Conservation (phyloP, 2,888 invertebrate species). For the Bunonema sp. region DNA sequence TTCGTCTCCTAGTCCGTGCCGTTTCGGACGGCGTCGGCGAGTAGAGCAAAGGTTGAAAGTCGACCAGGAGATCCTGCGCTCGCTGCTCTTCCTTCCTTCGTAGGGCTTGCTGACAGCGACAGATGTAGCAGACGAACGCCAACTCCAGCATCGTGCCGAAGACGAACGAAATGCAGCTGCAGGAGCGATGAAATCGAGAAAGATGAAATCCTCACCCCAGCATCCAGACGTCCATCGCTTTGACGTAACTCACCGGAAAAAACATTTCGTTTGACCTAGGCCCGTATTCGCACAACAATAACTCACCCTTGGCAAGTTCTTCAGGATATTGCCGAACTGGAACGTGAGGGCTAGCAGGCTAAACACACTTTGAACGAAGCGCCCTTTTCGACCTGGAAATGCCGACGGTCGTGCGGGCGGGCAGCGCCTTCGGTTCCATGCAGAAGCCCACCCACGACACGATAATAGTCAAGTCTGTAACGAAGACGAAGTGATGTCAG, state of each 20-base stretch:
- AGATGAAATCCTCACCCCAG: constrained; percentile 9
- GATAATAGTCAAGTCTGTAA: constrained; percentile 20
- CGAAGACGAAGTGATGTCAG: too few species aligned
- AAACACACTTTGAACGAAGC: too few species aligned
- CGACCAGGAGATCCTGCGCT: background rate
- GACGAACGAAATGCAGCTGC: constrained; percentile 40
- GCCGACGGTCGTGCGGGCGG: constrained; percentile 43
- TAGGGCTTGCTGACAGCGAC: constrained; percentile 27
- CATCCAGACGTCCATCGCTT: constrained; percentile 45
- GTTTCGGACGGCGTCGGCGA: background rate
- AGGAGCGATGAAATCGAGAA: constrained; percentile 1
- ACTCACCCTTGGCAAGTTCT: constrained; percentile 38
- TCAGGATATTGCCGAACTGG: constrained; percentile 42
- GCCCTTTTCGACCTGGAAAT: too few species aligned
- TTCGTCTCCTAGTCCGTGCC: too few species aligned
- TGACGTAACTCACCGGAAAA: background rate
- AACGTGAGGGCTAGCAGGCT: constrained; percentile 41
- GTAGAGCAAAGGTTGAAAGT: background rate
- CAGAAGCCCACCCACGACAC: constrained; percentile 43
- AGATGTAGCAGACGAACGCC: constrained; percentile 43
- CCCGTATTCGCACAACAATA: background rate
- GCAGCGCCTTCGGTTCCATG: constrained; percentile 43
- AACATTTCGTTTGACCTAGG: background rate
- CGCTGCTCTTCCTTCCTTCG: constrained; percentile 4
- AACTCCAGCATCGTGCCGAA: constrained; percentile 44